Conservation (phyloP, 2,797 vertebrate species). For the Rhinoraja longicauda region DNA sequence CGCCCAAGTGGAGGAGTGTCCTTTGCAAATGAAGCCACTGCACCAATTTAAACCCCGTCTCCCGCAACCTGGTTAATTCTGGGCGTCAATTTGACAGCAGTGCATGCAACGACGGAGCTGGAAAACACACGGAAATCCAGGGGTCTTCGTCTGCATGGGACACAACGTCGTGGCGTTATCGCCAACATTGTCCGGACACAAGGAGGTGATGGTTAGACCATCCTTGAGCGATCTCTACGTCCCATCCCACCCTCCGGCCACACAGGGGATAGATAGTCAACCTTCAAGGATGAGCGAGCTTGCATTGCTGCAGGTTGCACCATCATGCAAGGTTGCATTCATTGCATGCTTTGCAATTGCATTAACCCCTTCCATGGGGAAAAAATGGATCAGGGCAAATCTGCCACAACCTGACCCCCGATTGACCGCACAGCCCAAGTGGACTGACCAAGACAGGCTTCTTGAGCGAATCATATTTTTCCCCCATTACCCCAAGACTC, state of each 20-base stretch:
- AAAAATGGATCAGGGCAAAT: background rate
- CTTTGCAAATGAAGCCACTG: background rate
- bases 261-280: background rate
- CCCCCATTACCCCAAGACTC: background rate
- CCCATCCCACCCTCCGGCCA: background rate
- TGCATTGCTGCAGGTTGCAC: background rate
- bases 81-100: conserved; percentile 23
- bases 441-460: background rate
- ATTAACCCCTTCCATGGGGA: background rate
- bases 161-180: background rate
- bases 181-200: background rate
- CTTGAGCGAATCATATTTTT: background rate
- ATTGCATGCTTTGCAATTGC: too few relatives aligned
- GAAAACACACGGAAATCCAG: background rate
- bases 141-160: background rate
- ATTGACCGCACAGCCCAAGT: background rate
- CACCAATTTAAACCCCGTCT: background rate
- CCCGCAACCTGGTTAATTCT: conserved; percentile 4
- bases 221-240: too few relatives aligned
- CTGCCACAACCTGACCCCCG: background rate
- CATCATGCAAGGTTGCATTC: background rate
- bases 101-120: background rate
- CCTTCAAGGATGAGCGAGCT: background rate
- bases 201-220: background rate
- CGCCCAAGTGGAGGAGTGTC: background rate